phyloP scores from a whole-genome alignment of 1,140 invertebrate genomes.

The Lepidurus couesii region DNA sequence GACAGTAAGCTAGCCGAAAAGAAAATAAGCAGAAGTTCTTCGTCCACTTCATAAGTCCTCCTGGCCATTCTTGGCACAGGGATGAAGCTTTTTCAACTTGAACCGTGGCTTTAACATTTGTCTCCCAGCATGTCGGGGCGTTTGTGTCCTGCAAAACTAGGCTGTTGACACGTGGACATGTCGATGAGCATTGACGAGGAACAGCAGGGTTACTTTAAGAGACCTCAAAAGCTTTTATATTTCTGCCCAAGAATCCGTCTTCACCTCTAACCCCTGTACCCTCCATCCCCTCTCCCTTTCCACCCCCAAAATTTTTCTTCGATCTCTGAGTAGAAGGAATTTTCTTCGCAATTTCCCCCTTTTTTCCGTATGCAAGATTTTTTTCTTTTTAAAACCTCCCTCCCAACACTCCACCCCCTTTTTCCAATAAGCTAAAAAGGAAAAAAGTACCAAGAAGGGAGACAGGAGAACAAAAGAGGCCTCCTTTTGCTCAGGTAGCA shows the following conservation, averaged over 20 bases:
- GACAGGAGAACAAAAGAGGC: neutral
- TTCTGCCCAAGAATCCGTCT: neutral
- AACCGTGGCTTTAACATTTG: neutral
- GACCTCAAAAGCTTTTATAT: neutral
- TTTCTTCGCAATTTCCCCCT: neutral
- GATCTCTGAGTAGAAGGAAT: neutral
- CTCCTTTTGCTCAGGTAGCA: slow-evolving; percentile 6
- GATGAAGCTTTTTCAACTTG: neutral
- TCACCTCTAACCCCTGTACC: neutral
- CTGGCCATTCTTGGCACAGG: neutral
- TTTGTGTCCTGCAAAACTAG: slow-evolving; percentile 17
- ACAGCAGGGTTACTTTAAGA: slow-evolving; percentile 22
- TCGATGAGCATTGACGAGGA: slow-evolving; percentile 18
- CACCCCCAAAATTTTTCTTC: neutral
- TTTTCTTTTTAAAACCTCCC: neutral
- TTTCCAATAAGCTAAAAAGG: neutral
- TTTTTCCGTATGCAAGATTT: neutral
- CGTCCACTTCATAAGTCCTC: neutral
- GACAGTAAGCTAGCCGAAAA: too few relatives aligned
- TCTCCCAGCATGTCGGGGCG: slow-evolving; percentile 7
- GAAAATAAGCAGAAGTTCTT: neutral
- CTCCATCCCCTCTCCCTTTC: neutral
- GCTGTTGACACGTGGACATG: slow-evolving; percentile 12
- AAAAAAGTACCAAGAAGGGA: neutral
- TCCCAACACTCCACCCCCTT: neutral